These are phyloP conservation scores for Pygoscelis antarcticus DNA, from an alignment of 2,113 vertebrate species.

Conservation along the genomic window DNA sequence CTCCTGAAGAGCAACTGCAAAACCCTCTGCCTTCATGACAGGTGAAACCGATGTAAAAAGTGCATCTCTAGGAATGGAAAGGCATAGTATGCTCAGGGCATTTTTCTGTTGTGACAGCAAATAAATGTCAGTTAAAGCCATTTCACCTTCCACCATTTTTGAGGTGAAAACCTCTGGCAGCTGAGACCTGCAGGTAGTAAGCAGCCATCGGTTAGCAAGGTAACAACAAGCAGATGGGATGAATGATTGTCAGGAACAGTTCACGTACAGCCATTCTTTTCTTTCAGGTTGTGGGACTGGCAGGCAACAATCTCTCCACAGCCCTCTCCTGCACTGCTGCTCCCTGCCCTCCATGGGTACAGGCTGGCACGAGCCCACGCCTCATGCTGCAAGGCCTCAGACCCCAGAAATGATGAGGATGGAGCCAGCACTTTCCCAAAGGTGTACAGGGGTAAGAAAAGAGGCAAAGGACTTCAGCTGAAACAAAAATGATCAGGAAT, in stretches of 20 bases:
- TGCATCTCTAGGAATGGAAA: neutral
- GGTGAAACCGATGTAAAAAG: neutral
- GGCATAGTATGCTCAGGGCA: neutral
- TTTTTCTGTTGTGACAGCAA: neutral
- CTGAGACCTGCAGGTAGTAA: neutral
- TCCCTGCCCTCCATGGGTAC: neutral
- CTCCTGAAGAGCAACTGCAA: neutral
- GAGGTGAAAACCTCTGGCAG: neutral
- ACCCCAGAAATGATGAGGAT: fast-evolving
- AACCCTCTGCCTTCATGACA: neutral
- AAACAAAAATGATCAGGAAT: neutral
- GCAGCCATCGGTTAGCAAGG: neutral
- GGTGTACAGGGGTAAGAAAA: neutral
- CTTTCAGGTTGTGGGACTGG: neutral
- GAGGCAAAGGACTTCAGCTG: neutral
- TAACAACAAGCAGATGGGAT: neutral
- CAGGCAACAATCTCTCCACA: too few species aligned
- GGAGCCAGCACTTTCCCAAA: neutral
- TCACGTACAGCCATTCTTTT: neutral
- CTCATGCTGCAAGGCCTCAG: neutral
- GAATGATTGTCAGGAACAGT: neutral
- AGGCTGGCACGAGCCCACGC: neutral
- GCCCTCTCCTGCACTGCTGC: neutral
- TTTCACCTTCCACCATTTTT: neutral
- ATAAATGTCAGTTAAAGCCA: neutral